Percentiles rank a stretch among this genome's conserved stretches.
Evolutionary conservation across 2,888 invertebrate genomes (phyloP).

Genomic region (Macrophya alboannulata): DNA sequence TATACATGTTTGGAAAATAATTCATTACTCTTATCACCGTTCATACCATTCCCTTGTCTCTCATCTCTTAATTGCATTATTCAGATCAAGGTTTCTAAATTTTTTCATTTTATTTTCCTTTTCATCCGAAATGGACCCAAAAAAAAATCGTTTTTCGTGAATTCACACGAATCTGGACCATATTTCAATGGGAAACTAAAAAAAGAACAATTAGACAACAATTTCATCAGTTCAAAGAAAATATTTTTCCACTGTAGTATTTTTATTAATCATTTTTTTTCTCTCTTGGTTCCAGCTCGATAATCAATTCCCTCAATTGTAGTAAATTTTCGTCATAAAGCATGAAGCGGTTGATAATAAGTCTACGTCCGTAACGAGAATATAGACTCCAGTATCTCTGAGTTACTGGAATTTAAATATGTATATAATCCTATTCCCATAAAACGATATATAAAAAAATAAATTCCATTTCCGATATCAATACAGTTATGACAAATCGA

Average conservation of each 20-base stretch:
- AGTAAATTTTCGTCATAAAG: not conserved
- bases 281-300: not conserved
- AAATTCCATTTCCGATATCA: not conserved
- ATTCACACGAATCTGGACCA: not conserved
- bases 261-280: not conserved
- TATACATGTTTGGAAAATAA: not conserved
- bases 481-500: not conserved
- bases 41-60: not conserved
- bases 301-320: not conserved
- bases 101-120: too few relatives aligned
- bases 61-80: too few relatives aligned
- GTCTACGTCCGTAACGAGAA: too few relatives aligned
- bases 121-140: too few relatives aligned
- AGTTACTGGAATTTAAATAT: too few relatives aligned
- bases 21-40: not conserved
- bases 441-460: not conserved
- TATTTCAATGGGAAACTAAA: not conserved
- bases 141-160: too few relatives aligned
- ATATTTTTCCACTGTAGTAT: not conserved
- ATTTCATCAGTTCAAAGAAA: conserved; percentile 9
- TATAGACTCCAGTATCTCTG: not conserved
- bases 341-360: not conserved
- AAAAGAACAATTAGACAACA: not conserved
- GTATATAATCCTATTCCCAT: not conserved
- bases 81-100: too few relatives aligned